Percentiles rank a stretch among this genome's conserved stretches.
These are phyloP conservation scores for Chionis minor DNA, from an alignment of 2,113 vertebrate genomes.

Conservation along the genomic window DNA sequence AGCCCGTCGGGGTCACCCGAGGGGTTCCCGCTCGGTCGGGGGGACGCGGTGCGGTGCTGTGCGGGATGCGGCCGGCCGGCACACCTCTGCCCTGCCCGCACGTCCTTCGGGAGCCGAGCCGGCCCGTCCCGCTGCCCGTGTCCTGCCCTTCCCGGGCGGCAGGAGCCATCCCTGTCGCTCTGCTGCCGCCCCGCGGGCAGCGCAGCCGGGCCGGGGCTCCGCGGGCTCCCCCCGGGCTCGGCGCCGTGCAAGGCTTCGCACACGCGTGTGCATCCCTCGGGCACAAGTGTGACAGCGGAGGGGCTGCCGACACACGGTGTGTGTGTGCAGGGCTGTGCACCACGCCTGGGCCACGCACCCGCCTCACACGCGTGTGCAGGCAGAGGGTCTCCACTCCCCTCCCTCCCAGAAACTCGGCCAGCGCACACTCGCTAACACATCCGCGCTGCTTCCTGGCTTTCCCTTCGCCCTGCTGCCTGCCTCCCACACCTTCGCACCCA, in stretches of 20 bases:
- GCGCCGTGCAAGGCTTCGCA: no score
- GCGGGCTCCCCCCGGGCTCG: no score
- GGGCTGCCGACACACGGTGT: background rate
- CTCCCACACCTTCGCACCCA: fast-evolving
- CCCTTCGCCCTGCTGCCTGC: background rate
- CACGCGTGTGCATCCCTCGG: background rate
- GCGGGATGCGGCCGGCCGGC: background rate
- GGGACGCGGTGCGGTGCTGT: background rate
- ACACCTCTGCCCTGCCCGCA: background rate
- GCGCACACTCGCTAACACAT: fast-evolving
- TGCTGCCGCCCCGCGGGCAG: background rate
- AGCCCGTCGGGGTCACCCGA: background rate
- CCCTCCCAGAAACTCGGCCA: no score
- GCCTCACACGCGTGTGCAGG: background rate
- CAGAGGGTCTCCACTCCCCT: fast-evolving
- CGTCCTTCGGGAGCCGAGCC: background rate
- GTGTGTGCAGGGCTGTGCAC: background rate
- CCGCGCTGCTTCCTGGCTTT: fast-evolving
- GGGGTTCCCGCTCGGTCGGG: background rate
- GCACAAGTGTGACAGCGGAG: background rate
- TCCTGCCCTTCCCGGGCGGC: background rate
- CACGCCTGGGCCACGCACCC: background rate
- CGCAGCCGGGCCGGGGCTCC: background rate
- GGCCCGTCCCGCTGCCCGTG: background rate
- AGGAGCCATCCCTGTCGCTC: background rate